phyloP scores from a whole-genome alignment of 2,797 vertebrate genomes.

The Cryptoblepharus egeriae region DNA sequence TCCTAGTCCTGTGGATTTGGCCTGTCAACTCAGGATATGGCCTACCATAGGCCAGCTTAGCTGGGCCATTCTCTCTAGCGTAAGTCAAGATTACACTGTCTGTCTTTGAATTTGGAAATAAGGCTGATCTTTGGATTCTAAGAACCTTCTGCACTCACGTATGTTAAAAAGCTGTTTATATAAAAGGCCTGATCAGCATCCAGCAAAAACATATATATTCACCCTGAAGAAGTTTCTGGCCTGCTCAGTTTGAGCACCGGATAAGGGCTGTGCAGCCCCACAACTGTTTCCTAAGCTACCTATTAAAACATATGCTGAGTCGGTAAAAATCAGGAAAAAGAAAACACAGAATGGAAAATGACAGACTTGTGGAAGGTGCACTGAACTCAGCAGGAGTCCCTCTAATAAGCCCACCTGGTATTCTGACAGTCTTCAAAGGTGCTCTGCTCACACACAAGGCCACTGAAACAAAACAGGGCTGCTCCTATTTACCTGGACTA shows the following conservation, averaged over 20 bases:
- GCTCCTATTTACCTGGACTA: background rate
- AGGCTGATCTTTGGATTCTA: background rate
- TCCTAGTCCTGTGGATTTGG: too few relatives aligned
- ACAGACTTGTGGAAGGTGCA: background rate
- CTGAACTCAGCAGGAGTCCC: background rate
- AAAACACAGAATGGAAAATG: background rate
- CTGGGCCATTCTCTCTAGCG: too few relatives aligned
- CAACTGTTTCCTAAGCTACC: background rate
- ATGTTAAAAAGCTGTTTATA: background rate
- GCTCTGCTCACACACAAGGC: background rate
- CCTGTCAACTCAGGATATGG: too few relatives aligned
- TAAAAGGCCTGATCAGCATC: background rate
- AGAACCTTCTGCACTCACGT: background rate
- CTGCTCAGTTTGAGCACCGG: too few relatives aligned
- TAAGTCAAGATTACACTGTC: too few relatives aligned
- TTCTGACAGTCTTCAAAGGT: background rate
- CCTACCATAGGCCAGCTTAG: too few relatives aligned
- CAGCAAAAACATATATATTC: background rate
- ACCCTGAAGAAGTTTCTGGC: too few relatives aligned
- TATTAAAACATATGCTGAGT: background rate
- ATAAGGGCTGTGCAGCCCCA: too few relatives aligned
- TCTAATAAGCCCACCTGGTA: constrained; percentile 11
- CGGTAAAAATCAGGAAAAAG: background rate
- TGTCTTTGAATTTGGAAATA: background rate
- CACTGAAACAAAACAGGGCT: background rate